Evolutionary conservation across 2,113 vertebrate species (phyloP).

Genomic region (Erythrocercus mccallii): DNA sequence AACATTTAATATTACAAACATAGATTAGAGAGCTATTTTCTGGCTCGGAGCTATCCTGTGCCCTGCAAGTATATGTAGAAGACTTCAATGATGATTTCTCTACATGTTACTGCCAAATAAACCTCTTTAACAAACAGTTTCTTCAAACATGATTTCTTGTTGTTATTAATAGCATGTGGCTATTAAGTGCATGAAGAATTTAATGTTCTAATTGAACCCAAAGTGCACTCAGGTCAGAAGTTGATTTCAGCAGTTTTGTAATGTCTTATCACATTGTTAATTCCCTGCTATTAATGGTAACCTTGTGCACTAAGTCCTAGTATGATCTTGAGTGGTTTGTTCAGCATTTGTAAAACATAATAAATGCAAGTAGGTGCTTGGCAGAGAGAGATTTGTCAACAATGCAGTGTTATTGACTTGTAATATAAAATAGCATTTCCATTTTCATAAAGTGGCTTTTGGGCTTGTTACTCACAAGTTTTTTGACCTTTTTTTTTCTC

Average conservation of each 20-base stretch:
- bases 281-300: neutral
- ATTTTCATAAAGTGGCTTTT: neutral
- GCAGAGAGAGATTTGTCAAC: neutral
- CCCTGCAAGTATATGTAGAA: neutral
- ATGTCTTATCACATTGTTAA: slow-evolving; percentile 1
- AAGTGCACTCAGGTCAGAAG: neutral
- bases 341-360: neutral
- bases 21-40: neutral
- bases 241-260: neutral
- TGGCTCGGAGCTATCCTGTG: neutral
- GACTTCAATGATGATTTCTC: neutral
- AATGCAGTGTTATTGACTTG: neutral
- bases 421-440: neutral
- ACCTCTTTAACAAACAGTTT: neutral
- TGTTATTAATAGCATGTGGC: neutral
- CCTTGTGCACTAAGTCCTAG: neutral
- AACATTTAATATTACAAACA: neutral
- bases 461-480: neutral
- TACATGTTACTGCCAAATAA: neutral
- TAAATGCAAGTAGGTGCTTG: neutral
- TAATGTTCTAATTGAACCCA: neutral
- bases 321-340: neutral
- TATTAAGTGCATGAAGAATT: neutral
- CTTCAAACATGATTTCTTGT: neutral
- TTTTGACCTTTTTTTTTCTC: neutral